Conservation (phyloP, 2,113 vertebrate species). For the Riparia riparia region DNA sequence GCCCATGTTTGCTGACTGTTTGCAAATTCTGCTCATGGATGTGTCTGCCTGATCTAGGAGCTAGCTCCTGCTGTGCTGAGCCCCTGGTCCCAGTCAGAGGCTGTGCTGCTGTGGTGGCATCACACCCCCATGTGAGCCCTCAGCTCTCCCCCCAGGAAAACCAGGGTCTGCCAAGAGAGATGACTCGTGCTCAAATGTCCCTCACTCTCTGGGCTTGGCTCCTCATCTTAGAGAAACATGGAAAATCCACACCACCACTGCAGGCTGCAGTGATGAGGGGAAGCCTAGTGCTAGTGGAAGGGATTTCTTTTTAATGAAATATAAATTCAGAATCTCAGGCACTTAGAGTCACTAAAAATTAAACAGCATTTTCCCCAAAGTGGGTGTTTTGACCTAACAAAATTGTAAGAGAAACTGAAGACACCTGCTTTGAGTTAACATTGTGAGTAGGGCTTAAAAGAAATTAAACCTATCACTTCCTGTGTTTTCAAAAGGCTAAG, state of each 20-base stretch:
- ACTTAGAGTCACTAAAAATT: not conserved
- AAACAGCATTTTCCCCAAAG: not conserved
- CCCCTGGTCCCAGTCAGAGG: not conserved
- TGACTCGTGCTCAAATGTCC: not conserved
- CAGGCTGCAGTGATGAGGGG: not conserved
- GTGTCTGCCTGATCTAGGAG: not conserved
- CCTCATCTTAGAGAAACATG: not conserved
- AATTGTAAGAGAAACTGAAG: not conserved
- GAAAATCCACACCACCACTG: not conserved
- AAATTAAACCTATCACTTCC: not conserved
- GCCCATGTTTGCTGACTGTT: not conserved
- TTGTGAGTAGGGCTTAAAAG: not conserved
- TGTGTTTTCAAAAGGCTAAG: not conserved
- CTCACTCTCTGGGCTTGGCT: not conserved
- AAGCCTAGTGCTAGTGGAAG: not conserved
- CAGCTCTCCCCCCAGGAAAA: not conserved
- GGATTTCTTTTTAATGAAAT: not conserved
- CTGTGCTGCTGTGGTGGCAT: not conserved
- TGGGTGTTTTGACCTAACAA: not conserved
- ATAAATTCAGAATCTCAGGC: not conserved
- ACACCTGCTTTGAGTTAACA: not conserved
- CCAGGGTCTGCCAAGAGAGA: not conserved
- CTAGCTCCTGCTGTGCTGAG: not conserved
- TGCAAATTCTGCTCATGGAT: not conserved
- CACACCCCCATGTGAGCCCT: rapidly evolving